Evolutionary conservation across 2,888 invertebrate genomes (phyloP).

Genomic region (Physocephala rufipes): DNA sequence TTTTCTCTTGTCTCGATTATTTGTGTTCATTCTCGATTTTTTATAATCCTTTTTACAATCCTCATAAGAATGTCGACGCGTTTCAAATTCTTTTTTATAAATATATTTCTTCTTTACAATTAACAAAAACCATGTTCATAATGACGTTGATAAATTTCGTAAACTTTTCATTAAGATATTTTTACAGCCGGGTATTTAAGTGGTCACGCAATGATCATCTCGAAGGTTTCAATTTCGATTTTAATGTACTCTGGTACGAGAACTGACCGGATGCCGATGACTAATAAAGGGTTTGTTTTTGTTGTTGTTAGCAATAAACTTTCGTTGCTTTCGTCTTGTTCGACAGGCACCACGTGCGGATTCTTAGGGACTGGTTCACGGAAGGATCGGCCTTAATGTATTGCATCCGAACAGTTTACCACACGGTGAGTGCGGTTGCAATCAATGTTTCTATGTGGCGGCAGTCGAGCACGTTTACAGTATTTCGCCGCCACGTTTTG

Average conservation of each 20-base stretch:
- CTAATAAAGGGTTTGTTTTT: not conserved
- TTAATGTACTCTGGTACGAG: too few relatives aligned
- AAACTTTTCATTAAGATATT: not conserved
- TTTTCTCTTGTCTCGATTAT: too few relatives aligned
- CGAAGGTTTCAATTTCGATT: too few relatives aligned
- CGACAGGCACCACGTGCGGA: not conserved
- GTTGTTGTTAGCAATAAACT: not conserved
- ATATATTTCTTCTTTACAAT: not conserved
- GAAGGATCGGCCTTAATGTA: not conserved
- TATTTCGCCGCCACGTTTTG: constrained; percentile 6
- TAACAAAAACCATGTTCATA: not conserved
- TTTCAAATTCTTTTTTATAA: too few relatives aligned
- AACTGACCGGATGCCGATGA: too few relatives aligned
- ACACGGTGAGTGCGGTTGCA: constrained; percentile 19
- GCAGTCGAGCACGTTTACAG: constrained; percentile 20
- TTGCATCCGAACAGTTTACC: not conserved
- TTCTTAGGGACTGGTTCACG: not conserved
- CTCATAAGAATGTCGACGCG: too few relatives aligned
- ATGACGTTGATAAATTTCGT: not conserved
- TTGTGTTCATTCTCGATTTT: too few relatives aligned
- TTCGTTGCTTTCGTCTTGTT: not conserved
- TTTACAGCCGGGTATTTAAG: too few relatives aligned
- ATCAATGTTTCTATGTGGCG: constrained; percentile 25
- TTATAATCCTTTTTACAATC: too few relatives aligned
- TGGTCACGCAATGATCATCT: too few relatives aligned